Percentiles rank a stretch among this genome's conserved stretches.
These are phyloP conservation scores for Sylvietta virens DNA, from an alignment of 2,113 vertebrate genomes.

Conservation along the genomic window DNA sequence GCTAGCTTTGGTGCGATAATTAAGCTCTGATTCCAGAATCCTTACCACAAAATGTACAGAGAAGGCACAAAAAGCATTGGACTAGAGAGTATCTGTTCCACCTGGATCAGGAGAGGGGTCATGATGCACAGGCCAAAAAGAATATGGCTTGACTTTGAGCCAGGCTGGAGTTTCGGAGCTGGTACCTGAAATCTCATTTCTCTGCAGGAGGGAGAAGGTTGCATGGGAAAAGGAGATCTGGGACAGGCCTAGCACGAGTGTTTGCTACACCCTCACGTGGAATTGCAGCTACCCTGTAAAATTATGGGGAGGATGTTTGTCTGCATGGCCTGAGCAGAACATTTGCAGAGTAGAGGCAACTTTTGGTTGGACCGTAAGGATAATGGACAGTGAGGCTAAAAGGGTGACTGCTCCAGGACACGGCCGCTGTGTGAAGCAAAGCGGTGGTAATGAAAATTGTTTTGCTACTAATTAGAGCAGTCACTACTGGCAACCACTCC, in stretches of 20 bases:
- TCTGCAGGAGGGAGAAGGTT: background rate
- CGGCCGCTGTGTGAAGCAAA: conserved; percentile 2
- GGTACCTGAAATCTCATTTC: background rate
- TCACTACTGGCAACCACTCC: conserved; percentile 31
- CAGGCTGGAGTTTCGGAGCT: background rate
- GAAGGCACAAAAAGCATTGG: background rate
- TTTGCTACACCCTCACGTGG: fast-evolving
- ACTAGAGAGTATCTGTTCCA: background rate
- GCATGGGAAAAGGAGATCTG: background rate
- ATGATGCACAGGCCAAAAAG: background rate
- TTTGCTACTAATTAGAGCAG: conserved; percentile 35
- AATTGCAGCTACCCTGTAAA: background rate
- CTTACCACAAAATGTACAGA: background rate
- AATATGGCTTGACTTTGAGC: background rate
- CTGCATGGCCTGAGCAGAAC: background rate
- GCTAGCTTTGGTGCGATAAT: background rate
- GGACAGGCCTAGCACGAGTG: fast-evolving
- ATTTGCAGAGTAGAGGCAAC: background rate
- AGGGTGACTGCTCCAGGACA: background rate
- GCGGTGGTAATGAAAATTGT: background rate
- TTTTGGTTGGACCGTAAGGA: too few relatives aligned
- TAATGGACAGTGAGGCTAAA: background rate
- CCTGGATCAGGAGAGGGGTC: background rate
- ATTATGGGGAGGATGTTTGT: background rate
- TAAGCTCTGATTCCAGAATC: background rate